Evolutionary conservation across 2,113 vertebrate species (phyloP), one percentile per base, ranked within the genome.

Genomic region (Dasyornis broadbenti): DNA sequence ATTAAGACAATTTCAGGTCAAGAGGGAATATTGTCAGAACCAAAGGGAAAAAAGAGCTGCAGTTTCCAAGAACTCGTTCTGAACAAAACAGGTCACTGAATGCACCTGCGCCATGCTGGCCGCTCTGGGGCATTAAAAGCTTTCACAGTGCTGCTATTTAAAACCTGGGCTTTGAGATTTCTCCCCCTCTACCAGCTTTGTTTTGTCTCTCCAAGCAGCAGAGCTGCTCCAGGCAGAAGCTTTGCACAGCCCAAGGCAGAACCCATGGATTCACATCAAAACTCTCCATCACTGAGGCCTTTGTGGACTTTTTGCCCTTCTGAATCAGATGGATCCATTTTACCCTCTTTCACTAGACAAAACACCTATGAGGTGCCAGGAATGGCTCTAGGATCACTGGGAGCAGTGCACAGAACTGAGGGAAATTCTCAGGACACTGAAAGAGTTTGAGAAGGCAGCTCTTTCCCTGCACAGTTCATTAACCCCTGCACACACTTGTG

Each of bases 71-170:
- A 47, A 63, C 52, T 80, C 95, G 86, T 86, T 93, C 75, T 37
- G 92, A 90, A 95, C 75, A 93, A 85, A 94, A 61, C 57, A 86
- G 92, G 95, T 94, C 96, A 89, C 76, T 8, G 68, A 59, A 66
- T 37, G 56, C 92, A 83, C 73, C 92, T 80, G 82, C 1, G 0
- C 87, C 19, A 4, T 3, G 64, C 88, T 47, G 91, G 33, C 89
- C 3, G 0, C 63, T 66, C 86, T 37, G 47, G 7, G 47, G n/a
- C 16, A 59, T 69, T 59, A 63, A 93, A 93, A 77, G 86, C 94
- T 86, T 88, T 72, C 63, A 45, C 52, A 54, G 50, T 30, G 82
- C 88, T 86, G 59, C 72, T 90, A 77, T 81, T 95, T 73, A 83
- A 86, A 95, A 90, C 80, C 27, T 24, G 8, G 16, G 16, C 69